Conservation (phyloP, 2,113 vertebrate genomes). For the Marmota flaviventris region DNA sequence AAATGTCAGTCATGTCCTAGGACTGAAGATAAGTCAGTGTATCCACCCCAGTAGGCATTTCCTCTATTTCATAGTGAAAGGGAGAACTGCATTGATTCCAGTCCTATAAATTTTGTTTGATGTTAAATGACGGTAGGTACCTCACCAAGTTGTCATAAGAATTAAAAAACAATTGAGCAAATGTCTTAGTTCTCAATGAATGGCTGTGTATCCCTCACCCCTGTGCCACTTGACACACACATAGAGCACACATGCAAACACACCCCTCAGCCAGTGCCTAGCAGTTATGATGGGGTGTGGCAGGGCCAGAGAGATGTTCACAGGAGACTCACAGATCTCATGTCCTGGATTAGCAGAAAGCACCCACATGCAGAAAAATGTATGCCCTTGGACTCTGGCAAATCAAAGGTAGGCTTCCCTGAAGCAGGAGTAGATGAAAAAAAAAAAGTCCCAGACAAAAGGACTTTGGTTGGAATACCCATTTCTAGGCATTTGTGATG, state of each 20-base stretch:
- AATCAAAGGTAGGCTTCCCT: not conserved
- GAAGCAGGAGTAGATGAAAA: not conserved
- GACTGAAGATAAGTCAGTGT: not conserved
- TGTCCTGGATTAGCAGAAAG: not conserved
- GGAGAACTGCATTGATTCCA: not conserved
- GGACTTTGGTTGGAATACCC: not conserved
- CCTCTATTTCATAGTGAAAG: not conserved
- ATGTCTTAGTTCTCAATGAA: not conserved
- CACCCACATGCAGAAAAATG: not conserved
- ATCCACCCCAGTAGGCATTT: not conserved
- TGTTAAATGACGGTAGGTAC: not conserved
- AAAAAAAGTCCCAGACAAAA: slow-evolving; percentile 16
- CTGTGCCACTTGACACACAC: not conserved
- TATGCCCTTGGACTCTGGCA: not conserved
- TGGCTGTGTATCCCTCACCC: not conserved
- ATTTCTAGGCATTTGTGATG: slow-evolving; percentile 72
- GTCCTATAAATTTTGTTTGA: not conserved
- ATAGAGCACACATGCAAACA: not conserved
- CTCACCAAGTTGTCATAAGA: not conserved
- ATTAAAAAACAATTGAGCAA: not conserved
- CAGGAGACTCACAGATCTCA: not conserved
- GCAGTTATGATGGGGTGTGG: not conserved
- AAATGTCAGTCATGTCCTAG: not conserved
- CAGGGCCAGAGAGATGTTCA: not conserved
- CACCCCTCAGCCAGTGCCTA: fast-evolving